phyloP scores from a whole-genome alignment of 2,113 vertebrate species.

The Phainopepla nitens region DNA sequence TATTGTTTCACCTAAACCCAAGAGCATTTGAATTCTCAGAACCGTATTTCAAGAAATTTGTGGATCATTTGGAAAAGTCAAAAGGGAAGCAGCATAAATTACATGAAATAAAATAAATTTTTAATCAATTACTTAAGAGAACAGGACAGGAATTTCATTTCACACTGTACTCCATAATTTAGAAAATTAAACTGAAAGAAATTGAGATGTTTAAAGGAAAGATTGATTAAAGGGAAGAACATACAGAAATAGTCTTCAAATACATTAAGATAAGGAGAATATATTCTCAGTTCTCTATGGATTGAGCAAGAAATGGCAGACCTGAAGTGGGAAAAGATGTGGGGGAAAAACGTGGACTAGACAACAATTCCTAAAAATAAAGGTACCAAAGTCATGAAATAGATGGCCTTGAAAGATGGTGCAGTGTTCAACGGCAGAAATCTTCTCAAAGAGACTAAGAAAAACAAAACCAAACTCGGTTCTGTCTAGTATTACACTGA shows the following conservation, averaged over 20 bases:
- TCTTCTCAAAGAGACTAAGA: neutral
- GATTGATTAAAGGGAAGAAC: neutral
- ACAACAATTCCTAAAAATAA: neutral
- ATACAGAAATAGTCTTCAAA: neutral
- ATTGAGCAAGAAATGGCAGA: neutral
- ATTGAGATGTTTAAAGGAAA: neutral
- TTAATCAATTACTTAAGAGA: neutral
- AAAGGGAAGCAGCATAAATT: neutral
- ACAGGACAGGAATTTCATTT: neutral
- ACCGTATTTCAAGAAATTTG: neutral
- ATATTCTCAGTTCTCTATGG: neutral
- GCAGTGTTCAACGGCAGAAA: neutral
- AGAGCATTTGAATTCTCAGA: neutral
- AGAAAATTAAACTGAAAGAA: neutral
- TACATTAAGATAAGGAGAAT: neutral
- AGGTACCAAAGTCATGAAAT: neutral
- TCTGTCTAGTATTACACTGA: neutral
- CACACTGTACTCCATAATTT: neutral
- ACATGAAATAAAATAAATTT: neutral
- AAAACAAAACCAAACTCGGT: neutral
- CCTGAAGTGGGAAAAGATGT: neutral
- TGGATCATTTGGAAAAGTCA: neutral
- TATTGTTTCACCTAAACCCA: neutral
- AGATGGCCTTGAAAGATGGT: neutral
- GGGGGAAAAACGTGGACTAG: rapidly evolving